Conservation (phyloP, 2,113 vertebrate species). For the Tylochromis polylepis region DNA sequence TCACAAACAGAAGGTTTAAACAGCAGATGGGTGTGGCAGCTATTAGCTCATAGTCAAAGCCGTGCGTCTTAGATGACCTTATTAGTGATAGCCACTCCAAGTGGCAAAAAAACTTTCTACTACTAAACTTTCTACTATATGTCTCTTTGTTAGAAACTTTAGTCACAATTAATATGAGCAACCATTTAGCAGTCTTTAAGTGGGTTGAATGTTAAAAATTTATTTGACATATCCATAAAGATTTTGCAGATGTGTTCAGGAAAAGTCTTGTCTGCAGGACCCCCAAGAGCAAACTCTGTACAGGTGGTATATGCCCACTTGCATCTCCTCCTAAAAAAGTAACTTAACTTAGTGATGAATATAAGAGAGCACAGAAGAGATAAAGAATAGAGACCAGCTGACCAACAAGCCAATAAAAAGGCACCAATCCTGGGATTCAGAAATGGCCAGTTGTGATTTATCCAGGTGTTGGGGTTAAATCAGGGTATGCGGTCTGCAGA, state of each 20-base stretch:
- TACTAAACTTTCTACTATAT: neutral
- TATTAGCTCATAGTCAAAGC: neutral
- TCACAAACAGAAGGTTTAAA: neutral
- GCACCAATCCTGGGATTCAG: neutral
- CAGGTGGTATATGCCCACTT: neutral
- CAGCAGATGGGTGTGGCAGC: neutral
- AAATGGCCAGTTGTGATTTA: slow-evolving; percentile 45
- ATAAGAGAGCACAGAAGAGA: neutral
- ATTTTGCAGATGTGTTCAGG: slow-evolving; percentile 50
- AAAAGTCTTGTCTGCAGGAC: slow-evolving; percentile 1
- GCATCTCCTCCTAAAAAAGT: slow-evolving; percentile 1
- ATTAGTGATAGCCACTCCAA: neutral
- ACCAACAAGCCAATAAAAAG: neutral
- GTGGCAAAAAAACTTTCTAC: neutral
- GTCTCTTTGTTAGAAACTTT: neutral
- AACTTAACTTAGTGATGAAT: neutral
- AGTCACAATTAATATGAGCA: too few species aligned
- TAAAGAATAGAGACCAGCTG: neutral
- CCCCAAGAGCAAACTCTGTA: slow-evolving; percentile 1
- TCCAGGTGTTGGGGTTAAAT: slow-evolving; percentile 31
- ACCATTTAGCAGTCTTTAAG: neutral
- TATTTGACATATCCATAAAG: slow-evolving; percentile 48
- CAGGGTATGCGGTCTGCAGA: slow-evolving; percentile 13
- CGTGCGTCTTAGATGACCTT: neutral
- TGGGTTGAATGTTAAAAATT: slow-evolving; percentile 1